Conservation (phyloP, 2,797 vertebrate genomes). For the Lemur catta region DNA sequence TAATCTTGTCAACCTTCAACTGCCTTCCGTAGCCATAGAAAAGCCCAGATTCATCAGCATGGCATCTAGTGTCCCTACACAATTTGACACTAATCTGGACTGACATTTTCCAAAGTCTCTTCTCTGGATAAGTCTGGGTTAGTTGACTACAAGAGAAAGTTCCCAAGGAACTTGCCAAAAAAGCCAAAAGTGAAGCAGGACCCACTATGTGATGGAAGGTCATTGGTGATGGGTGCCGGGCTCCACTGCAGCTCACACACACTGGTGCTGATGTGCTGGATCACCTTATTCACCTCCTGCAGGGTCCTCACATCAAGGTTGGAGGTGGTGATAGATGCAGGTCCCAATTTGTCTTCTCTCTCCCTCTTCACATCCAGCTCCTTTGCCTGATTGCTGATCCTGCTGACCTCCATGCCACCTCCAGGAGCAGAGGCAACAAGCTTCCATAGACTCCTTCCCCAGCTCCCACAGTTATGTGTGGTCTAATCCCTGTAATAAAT, state of each 20-base stretch:
- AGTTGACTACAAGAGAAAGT: neutral
- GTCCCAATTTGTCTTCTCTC: neutral
- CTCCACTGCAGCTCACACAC: neutral
- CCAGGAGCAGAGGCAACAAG: neutral
- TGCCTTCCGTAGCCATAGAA: neutral
- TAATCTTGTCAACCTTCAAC: neutral
- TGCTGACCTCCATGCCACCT: neutral
- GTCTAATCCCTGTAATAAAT: neutral
- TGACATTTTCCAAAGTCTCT: neutral
- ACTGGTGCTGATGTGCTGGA: neutral
- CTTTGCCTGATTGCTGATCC: neutral
- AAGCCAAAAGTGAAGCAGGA: neutral
- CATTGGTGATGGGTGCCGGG: accelerated
- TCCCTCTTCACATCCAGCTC: neutral
- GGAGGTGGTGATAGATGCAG: neutral
- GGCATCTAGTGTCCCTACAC: neutral
- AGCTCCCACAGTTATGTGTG: neutral
- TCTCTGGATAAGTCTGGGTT: neutral
- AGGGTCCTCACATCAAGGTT: neutral
- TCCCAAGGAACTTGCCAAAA: neutral
- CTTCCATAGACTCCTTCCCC: neutral
- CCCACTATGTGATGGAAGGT: neutral
- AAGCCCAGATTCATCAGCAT: neutral
- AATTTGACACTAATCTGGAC: neutral
- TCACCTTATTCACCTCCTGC: neutral